A percentile compares a stretch with the other conserved stretches of the same genome.
phyloP scores from a whole-genome alignment of 92 coral and sea anemone genomes.

The Zoanthus sansibaricus region DNA sequence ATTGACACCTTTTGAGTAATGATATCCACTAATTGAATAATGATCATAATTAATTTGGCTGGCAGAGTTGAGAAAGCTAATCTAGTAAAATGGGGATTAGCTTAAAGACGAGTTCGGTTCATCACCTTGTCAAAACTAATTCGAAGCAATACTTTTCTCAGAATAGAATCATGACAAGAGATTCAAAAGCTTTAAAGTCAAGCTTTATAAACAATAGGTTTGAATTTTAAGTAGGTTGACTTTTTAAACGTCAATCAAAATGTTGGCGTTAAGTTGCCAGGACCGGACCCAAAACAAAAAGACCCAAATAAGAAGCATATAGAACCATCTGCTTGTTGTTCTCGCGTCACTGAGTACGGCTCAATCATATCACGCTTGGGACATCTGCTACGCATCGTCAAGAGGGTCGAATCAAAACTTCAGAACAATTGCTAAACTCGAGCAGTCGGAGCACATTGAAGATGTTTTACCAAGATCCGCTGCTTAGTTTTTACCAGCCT shows the following conservation, averaged over 20 bases:
- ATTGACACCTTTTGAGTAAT: slow-evolving; percentile 94
- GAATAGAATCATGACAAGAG: slow-evolving; percentile 42
- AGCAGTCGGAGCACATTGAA: slow-evolving; percentile 26
- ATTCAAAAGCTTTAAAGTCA: slow-evolving; percentile 35
- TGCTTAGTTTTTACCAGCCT: slow-evolving; percentile 80
- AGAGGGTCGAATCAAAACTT: slow-evolving; percentile 11
- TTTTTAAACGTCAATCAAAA: slow-evolving; percentile 69
- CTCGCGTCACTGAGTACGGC: slow-evolving; percentile 28
- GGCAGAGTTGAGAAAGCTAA: slow-evolving; percentile 49
- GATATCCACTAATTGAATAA: slow-evolving; percentile 95
- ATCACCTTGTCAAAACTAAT: slow-evolving; percentile 31
- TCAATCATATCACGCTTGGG: slow-evolving; percentile 32
- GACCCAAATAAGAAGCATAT: slow-evolving; percentile 22
- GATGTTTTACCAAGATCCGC: slow-evolving; percentile 93
- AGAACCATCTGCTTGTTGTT: slow-evolving; percentile 14
- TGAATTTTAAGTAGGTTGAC: slow-evolving; percentile 75
- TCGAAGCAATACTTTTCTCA: slow-evolving; percentile 18
- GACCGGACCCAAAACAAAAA: slow-evolving; percentile 42
- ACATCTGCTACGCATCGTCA: slow-evolving; percentile 31
- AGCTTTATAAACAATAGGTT: slow-evolving; percentile 67
- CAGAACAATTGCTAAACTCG: background rate
- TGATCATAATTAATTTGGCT: slow-evolving; percentile 88
- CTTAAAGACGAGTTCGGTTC: slow-evolving; percentile 18
- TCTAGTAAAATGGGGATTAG: slow-evolving; percentile 39
- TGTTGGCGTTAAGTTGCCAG: slow-evolving; percentile 49